Conservation (phyloP, 2,113 vertebrate species). For the Ondatra zibethicus region DNA sequence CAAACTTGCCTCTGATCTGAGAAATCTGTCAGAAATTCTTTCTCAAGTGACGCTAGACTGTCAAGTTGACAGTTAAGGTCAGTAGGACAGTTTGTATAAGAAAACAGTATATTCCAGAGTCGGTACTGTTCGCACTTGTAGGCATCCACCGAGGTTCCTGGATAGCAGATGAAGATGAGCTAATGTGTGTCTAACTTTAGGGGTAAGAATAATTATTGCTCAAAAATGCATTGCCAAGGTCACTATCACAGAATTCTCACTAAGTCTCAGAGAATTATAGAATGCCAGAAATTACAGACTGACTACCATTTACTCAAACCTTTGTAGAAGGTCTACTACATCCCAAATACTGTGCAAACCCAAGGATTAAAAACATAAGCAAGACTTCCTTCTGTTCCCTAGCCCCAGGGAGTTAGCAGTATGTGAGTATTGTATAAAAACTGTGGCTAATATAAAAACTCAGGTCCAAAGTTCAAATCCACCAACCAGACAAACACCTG, state of each 20-base stretch:
- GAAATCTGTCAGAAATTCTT: neutral
- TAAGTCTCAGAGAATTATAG: neutral
- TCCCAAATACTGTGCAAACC: neutral
- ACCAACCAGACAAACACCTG: neutral
- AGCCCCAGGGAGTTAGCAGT: neutral
- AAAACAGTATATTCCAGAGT: neutral
- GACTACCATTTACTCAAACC: neutral
- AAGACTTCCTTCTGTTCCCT: neutral
- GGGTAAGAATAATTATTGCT: neutral
- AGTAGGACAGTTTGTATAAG: neutral
- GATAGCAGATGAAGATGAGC: neutral
- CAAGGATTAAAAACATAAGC: neutral
- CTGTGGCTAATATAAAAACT: neutral
- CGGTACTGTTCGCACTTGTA: neutral
- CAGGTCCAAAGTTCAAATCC: neutral
- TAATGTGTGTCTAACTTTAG: constrained; percentile 6
- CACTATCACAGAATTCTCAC: neutral
- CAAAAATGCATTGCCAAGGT: neutral
- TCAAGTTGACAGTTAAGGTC: neutral
- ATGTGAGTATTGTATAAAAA: neutral
- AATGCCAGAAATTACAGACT: neutral
- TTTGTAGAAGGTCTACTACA: neutral
- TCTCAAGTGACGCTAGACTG: neutral
- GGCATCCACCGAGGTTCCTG: neutral
- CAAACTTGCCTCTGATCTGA: neutral